phyloP scores from a whole-genome alignment of 2,113 vertebrate species.

The Xenopus laevis region DNA sequence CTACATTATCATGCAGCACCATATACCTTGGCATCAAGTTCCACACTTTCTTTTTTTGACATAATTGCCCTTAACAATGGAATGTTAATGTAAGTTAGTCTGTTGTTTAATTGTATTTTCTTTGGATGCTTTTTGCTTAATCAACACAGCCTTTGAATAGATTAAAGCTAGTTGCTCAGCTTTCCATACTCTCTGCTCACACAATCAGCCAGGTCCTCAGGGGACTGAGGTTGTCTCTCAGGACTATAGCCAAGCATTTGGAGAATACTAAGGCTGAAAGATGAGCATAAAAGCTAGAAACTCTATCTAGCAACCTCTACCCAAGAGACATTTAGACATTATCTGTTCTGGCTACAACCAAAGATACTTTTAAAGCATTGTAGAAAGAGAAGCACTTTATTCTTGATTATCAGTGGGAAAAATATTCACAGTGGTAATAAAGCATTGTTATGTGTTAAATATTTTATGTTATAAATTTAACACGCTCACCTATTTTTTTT shows the following conservation, averaged over 20 bases:
- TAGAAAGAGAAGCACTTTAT: not conserved
- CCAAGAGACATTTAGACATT: conserved; percentile 14
- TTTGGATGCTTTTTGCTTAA: not conserved
- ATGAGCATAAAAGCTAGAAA: conserved; percentile 28
- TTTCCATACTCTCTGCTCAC: not conserved
- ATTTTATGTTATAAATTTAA: too few relatives aligned
- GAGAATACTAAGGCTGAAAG: conserved; percentile 28
- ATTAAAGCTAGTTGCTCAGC: not conserved
- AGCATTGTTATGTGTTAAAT: too few relatives aligned
- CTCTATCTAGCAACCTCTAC: not conserved
- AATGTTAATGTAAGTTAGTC: too few relatives aligned
- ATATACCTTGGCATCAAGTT: too few relatives aligned
- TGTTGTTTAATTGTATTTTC: not conserved
- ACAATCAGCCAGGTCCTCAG: conserved; percentile 6
- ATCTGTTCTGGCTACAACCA: conserved; percentile 7
- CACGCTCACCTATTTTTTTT: too few relatives aligned
- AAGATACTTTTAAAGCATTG: not conserved
- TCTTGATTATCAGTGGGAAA: too few relatives aligned
- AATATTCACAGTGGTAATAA: too few relatives aligned
- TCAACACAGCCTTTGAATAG: conserved; percentile 1
- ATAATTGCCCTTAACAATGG: too few relatives aligned
- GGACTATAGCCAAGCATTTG: conserved; percentile 16
- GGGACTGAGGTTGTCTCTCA: conserved; percentile 15
- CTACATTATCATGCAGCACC: too few relatives aligned
- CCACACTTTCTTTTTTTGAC: too few relatives aligned